Conservation (phyloP, 2,113 vertebrate genomes). For the Haliaeetus leucogaster region DNA sequence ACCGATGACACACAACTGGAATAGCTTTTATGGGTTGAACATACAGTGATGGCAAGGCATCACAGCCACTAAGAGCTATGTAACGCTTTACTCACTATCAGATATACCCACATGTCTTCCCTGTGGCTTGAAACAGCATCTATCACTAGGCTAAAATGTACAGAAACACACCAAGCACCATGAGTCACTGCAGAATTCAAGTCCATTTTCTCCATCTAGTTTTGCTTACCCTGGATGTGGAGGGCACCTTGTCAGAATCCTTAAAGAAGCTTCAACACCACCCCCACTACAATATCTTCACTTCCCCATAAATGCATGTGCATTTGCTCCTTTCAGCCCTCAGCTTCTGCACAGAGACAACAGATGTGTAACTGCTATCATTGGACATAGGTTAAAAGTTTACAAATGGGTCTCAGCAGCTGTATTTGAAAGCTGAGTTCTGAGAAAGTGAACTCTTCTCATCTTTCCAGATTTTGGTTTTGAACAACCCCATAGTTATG, state of each 20-base stretch:
- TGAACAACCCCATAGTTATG: background rate
- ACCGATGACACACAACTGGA: conserved; percentile 1
- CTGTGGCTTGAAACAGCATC: background rate
- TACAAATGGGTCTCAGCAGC: background rate
- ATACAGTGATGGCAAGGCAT: background rate
- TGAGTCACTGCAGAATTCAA: background rate
- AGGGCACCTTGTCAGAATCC: background rate
- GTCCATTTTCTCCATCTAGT: background rate
- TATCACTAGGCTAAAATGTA: background rate
- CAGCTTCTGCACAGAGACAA: background rate
- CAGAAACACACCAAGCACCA: background rate
- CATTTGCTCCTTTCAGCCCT: background rate
- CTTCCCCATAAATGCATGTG: background rate
- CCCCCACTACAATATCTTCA: background rate
- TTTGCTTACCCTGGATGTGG: background rate
- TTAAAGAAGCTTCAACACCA: background rate
- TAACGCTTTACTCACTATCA: background rate
- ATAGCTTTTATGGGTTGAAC: background rate
- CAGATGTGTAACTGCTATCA: background rate
- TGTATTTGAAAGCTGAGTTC: background rate
- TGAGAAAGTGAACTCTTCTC: background rate
- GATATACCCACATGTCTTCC: background rate
- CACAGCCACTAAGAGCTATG: background rate
- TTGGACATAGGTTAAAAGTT: background rate
- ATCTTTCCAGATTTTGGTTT: background rate